Evolutionary conservation across 2,888 invertebrate species (phyloP), one percentile per base, ranked within the genome.

Genomic region (Adela reaumurella): DNA sequence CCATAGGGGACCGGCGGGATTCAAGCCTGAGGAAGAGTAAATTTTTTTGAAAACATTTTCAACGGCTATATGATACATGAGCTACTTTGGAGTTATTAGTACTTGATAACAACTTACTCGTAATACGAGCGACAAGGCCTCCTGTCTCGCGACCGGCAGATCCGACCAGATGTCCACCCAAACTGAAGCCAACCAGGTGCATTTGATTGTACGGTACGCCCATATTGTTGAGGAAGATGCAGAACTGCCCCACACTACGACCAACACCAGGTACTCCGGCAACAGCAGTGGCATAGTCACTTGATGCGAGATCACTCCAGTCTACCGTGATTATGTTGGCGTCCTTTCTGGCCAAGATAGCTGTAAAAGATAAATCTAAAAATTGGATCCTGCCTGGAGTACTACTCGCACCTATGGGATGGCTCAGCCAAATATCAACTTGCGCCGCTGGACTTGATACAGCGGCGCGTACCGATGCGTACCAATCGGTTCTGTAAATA

Each of bases 171-270:
- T 79, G 77, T 2, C 67, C 76, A 1, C 78, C 77, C 43, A 78
- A 64, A 56, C 77, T 77, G 59, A 73, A 76, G 0, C 78, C 77
- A 6, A 78, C 64, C 6, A 79, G 55, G 49, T 79, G 78, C 17
- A 70, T 57, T 29, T 47, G 66, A 8, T 65, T 58, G 41, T 63
- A 69, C 0, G 61, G 56, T 1, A 62, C 52, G 4, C 67, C 68
- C 2, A 60, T 49, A 14, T 46, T 52, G 24, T 24, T 24, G 17
- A 73, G 54, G 67, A 67, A 68, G 11, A 55, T 57, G 2, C 70
- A 50, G 50, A 70, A 69, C 45, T 62, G 58, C 1, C 67, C 70
- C 3, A 73, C 56, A 1, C 57, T 60, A 43, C 47, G 51, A 5
- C 69, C 73, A 0, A 66, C 66, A 0, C 54, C 59, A 1, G 60